Conservation (phyloP, 1,140 invertebrate species). For the Drosophila miranda region DNA sequence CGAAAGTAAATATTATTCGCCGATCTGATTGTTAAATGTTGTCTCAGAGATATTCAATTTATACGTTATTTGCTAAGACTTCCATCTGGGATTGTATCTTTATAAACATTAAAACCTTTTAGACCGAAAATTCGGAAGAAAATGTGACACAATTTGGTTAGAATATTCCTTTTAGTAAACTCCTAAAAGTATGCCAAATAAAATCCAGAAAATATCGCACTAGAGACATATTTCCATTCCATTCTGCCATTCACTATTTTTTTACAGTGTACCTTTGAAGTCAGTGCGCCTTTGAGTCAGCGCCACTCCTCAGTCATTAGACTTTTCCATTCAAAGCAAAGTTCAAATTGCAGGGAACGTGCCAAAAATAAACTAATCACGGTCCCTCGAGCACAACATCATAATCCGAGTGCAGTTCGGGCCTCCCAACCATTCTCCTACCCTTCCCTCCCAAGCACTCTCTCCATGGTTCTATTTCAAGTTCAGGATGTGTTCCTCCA, state of each 20-base stretch:
- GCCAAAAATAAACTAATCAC: slow-evolving; percentile 70
- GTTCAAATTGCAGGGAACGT: slow-evolving; percentile 56
- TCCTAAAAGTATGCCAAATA: slow-evolving; percentile 38
- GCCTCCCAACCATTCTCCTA: neutral
- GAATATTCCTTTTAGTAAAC: neutral
- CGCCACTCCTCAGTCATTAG: slow-evolving; percentile 27
- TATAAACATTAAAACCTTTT: neutral
- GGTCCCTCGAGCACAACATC: slow-evolving; percentile 49
- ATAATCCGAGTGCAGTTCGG: slow-evolving; percentile 52
- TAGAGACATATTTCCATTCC: neutral
- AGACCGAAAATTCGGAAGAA: neutral
- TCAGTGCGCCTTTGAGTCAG: slow-evolving; percentile 28
- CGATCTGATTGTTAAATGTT: neutral
- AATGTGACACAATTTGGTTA: neutral
- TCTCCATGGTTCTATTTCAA: slow-evolving; percentile 58
- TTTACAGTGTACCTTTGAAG: slow-evolving; percentile 29
- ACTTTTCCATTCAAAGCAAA: slow-evolving; percentile 41
- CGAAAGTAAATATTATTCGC: slow-evolving; percentile 1
- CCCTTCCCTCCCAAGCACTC: slow-evolving; percentile 1
- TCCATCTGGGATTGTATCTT: too few species aligned
- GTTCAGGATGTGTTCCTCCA: slow-evolving; percentile 49
- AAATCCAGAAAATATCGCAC: neutral
- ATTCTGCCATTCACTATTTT: slow-evolving; percentile 9
- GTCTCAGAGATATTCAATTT: too few species aligned
- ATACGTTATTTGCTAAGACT: too few species aligned